Conservation (phyloP, 2,888 invertebrate species). For the Dendrolimus houi region DNA sequence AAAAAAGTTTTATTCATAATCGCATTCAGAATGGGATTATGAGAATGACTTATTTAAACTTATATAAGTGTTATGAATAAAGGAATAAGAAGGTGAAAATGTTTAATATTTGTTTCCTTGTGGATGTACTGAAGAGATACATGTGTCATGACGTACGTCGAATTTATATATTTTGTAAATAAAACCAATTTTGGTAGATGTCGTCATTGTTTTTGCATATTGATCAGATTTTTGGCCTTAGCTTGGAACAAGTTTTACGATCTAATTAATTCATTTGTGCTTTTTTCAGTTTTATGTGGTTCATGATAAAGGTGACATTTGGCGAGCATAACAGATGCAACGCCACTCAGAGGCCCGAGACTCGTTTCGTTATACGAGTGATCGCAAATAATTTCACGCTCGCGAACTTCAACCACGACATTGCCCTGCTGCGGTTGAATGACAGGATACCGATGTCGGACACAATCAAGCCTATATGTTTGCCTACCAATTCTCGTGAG, state of each 20-base stretch:
- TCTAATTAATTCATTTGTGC: constrained; percentile 1
- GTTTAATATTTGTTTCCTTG: too few species aligned
- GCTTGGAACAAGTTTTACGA: background rate
- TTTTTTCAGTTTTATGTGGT: constrained; percentile 89
- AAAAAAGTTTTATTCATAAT: too few species aligned
- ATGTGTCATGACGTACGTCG: too few species aligned
- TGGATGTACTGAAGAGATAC: too few species aligned
- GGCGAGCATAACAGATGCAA: constrained; percentile 92
- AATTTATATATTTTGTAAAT: too few species aligned
- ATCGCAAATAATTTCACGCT: constrained; percentile 89
- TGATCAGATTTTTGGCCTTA: background rate
- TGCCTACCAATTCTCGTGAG: constrained; percentile 79
- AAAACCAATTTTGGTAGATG: background rate
- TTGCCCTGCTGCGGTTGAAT: constrained; percentile 87
- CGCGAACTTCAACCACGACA: constrained; percentile 91
- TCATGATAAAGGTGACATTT: constrained; percentile 92
- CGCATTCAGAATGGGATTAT: too few species aligned
- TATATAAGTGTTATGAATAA: too few species aligned
- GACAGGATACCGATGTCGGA: constrained; percentile 87
- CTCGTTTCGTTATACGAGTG: constrained; percentile 86
- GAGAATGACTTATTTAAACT: too few species aligned
- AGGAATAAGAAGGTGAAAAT: too few species aligned
- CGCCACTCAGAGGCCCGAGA: constrained; percentile 82
- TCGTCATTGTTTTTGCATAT: background rate
- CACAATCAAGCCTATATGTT: constrained; percentile 87